A percentile compares a stretch with the other conserved stretches of the same genome.
phyloP scores from a whole-genome alignment of 37 sponge, comb jelly and placozoan species.

The Haliclona indistincta region DNA sequence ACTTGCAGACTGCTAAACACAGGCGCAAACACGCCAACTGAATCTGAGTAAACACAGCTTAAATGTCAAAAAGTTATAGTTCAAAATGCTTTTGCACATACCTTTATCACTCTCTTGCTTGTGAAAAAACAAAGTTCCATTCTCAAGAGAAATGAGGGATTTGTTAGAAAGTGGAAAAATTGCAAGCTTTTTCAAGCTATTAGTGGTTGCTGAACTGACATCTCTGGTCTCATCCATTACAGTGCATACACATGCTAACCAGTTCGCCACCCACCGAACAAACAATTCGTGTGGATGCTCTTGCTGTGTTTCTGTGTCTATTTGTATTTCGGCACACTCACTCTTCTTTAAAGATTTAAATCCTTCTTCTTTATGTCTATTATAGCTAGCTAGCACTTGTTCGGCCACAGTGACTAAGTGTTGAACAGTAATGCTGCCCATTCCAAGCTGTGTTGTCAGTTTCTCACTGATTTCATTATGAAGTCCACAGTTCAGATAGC shows the following conservation, averaged over 20 bases:
- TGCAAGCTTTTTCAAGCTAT: slow-evolving; percentile 22
- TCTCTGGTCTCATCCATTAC: slow-evolving; percentile 25
- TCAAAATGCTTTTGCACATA: too few species aligned
- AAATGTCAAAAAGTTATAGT: too few species aligned
- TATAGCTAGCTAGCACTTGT: slow-evolving; percentile 5
- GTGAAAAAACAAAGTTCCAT: slow-evolving; percentile 44
- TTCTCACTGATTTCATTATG: not conserved
- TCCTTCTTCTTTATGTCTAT: not conserved
- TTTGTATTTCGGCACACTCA: not conserved
- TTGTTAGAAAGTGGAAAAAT: slow-evolving; percentile 46
- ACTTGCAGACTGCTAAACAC: too few species aligned
- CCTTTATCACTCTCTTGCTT: slow-evolving; percentile 20
- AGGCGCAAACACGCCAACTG: too few species aligned
- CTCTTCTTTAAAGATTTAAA: not conserved
- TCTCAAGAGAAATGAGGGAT: slow-evolving; percentile 13
- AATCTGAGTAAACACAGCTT: too few species aligned
- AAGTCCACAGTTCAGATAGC: slow-evolving; percentile 44
- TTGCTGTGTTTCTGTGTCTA: not conserved
- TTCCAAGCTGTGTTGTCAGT: slow-evolving; percentile 29
- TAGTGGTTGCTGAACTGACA: not conserved
- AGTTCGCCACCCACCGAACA: slow-evolving; percentile 48
- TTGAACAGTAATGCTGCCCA: slow-evolving; percentile 22
- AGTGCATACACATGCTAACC: slow-evolving; percentile 61
- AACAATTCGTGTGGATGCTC: not conserved
- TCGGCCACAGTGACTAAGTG: slow-evolving; percentile 44